Conservation (phyloP, 2,113 vertebrate genomes). For the Eira barbara region DNA sequence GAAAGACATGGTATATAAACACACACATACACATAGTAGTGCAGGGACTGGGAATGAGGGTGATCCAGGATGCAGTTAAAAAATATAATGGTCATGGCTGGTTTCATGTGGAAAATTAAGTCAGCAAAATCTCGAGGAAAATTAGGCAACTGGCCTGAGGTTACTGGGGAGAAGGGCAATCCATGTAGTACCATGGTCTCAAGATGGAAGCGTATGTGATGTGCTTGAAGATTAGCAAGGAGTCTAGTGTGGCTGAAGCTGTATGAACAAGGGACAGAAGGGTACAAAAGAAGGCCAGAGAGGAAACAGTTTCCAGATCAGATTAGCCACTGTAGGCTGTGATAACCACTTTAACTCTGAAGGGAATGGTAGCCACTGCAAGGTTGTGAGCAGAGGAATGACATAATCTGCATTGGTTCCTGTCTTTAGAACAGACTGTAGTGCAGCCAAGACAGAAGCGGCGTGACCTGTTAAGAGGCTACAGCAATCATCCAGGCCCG, state of each 20-base stretch:
- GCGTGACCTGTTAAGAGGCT: background rate
- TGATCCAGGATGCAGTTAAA: background rate
- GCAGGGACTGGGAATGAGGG: background rate
- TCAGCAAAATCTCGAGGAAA: background rate
- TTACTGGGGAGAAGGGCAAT: background rate
- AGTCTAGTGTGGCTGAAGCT: background rate
- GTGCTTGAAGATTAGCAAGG: background rate
- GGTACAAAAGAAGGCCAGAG: background rate
- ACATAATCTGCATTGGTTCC: background rate
- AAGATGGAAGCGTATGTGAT: background rate
- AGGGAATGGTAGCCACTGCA: background rate
- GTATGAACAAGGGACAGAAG: background rate
- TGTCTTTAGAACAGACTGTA: background rate
- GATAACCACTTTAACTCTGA: background rate
- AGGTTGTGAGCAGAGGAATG: background rate
- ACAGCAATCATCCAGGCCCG: background rate
- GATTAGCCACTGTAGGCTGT: background rate
- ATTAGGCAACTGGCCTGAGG: background rate
- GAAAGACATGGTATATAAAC: background rate
- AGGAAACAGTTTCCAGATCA: background rate
- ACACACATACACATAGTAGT: background rate
- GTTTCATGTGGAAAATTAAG: background rate
- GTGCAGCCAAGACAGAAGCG: background rate
- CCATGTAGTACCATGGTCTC: background rate
- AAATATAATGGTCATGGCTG: background rate